Conservation (phyloP, 2,797 vertebrate genomes). For the Protosalanx chinensis region DNA sequence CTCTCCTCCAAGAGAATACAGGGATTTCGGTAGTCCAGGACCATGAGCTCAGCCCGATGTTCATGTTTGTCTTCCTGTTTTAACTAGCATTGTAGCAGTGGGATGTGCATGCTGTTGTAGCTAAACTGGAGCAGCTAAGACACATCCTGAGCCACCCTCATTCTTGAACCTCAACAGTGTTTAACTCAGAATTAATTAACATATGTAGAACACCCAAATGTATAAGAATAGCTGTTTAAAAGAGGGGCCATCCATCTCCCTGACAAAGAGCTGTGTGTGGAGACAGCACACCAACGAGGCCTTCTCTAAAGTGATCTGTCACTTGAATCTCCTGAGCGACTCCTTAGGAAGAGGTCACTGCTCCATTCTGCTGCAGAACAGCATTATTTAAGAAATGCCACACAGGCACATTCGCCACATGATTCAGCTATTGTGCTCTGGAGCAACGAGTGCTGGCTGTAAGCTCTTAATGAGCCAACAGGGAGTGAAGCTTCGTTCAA, state of each 20-base stretch:
- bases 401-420: conserved; percentile 30
- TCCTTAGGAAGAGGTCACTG: conserved; percentile 27
- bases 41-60: no score
- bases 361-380: conserved; percentile 37
- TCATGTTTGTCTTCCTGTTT: background rate
- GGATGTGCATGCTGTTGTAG: background rate
- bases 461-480: conserved; percentile 2
- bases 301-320: conserved; percentile 54
- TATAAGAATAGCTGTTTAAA: conserved; percentile 36
- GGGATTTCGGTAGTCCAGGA: conserved; percentile 2
- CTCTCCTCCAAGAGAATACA: background rate
- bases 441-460: background rate
- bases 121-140: conserved; percentile 1
- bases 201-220: conserved; percentile 41
- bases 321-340: conserved; percentile 48
- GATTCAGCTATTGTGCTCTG: conserved; percentile 32
- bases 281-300: conserved; percentile 40
- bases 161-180: conserved; percentile 25
- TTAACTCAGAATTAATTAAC: conserved; percentile 43
- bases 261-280: conserved; percentile 18
- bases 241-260: conserved; percentile 36
- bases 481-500: background rate
- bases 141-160: conserved; percentile 29
- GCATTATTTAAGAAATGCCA: conserved; percentile 40
- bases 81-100: background rate